Evolutionary conservation across 2,797 vertebrate species (phyloP).

Genomic region (Geotrypetes seraphini): DNA sequence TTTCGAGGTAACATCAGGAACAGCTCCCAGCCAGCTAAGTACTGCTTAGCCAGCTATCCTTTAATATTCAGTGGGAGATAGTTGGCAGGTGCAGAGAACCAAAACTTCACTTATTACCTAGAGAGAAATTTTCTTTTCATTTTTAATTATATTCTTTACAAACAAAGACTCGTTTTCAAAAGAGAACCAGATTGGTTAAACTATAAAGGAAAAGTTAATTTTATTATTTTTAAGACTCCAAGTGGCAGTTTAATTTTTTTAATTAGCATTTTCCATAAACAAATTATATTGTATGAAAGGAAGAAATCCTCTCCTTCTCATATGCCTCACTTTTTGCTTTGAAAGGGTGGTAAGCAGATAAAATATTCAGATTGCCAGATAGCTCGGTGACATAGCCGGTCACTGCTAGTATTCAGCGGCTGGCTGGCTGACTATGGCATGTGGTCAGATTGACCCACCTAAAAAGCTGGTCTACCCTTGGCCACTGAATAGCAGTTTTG

Average conservation of each 20-base stretch:
- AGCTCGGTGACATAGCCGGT: too few relatives aligned
- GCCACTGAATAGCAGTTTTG: too few relatives aligned
- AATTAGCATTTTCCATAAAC: constrained; percentile 92
- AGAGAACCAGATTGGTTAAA: constrained; percentile 49
- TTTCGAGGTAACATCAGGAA: too few relatives aligned
- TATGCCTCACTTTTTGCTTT: too few relatives aligned
- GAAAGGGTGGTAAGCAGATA: constrained; percentile 42
- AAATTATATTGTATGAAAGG: constrained; percentile 76
- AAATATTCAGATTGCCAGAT: too few relatives aligned
- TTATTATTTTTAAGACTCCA: constrained; percentile 98
- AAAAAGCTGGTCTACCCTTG: too few relatives aligned
- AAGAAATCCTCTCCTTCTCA: constrained; percentile 75
- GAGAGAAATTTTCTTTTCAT: constrained; percentile 97
- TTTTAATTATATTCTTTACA: constrained; percentile 94
- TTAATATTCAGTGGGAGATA: too few relatives aligned
- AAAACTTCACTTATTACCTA: constrained; percentile 92
- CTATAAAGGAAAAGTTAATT: constrained; percentile 67
- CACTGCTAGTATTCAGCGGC: too few relatives aligned
- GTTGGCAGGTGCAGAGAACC: constrained; percentile 77
- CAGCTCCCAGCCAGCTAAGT: too few relatives aligned
- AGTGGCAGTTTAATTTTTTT: constrained; percentile 85
- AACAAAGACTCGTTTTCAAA: constrained; percentile 65
- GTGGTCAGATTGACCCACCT: too few relatives aligned
- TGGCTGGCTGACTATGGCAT: too few relatives aligned
- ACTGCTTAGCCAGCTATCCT: too few relatives aligned